Evolutionary conservation across 2,113 vertebrate genomes (phyloP), one percentile per base, ranked within the genome.

Genomic region (Eurystomus gularis): DNA sequence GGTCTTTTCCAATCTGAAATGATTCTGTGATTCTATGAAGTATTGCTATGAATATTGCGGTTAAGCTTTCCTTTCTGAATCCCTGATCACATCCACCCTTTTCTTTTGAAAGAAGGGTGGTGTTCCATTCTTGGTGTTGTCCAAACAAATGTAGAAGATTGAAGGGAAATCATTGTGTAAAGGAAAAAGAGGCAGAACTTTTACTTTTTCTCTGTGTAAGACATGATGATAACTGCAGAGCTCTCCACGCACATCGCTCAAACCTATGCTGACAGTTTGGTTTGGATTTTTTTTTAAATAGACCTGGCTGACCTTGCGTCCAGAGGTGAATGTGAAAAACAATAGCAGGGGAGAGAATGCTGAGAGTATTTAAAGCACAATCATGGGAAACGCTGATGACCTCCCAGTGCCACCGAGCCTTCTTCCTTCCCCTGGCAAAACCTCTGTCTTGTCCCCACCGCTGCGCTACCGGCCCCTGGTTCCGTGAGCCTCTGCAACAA

Each of bases 331-430:
- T 2, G 8, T 75, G 76, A 52, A 52, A 14, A 69, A 94, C 94
- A 93, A 91, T 57, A 35, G 78, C 14, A 68, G 55, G 62, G 70
- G 7, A 82, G 87, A 0, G 7, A 93, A 26, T 1, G 24, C 60
- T 17, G 57, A 17, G 85, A 2, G 0, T 58, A 73, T 93, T 90
- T 77, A 46, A 54, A 88, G 83, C 86, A 97, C 94, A 94, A 86
- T 90, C 3, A 39, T 73, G 90, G 93, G 94, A 96, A 95, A 17
- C 8, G 73, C 70, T 46, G 71, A 31, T 77, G 89, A 86, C 90
- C 86, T 95, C 40, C 81, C 20, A 8, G 49, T 86, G 54, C 84
- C 91, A 51, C 35, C 0, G 6, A 66, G 58, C 46, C 58, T 77
- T 89, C 79, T 93, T 80, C 87, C 90, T 84, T 84, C 40, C 84